Conservation (phyloP, 2,888 invertebrate species). For the Scaptomyza tumidula region DNA sequence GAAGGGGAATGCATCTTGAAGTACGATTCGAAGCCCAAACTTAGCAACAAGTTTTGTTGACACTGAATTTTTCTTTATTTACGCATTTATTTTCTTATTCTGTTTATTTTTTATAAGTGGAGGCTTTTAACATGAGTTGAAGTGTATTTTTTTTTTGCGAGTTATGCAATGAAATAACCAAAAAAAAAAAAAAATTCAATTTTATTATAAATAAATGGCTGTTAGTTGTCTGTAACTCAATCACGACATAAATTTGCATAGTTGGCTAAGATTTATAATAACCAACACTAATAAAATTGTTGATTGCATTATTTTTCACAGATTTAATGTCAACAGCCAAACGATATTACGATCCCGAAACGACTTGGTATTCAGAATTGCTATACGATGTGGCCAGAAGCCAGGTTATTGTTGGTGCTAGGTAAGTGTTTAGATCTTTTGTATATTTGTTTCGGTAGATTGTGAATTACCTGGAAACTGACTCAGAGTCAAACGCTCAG, state of each 20-base stretch:
- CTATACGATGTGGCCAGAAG: conserved; percentile 94
- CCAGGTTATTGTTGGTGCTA: conserved; percentile 95
- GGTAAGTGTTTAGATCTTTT: conserved; percentile 86
- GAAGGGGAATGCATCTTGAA: conserved; percentile 64
- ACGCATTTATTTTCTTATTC: conserved; percentile 34
- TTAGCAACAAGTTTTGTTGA: conserved; percentile 66
- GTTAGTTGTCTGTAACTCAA: not conserved
- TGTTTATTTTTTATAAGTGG: conserved; percentile 27
- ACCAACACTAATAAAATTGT: conserved; percentile 8
- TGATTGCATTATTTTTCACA: conserved; percentile 79
- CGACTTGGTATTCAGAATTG: conserved; percentile 92
- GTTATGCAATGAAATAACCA: conserved; percentile 9
- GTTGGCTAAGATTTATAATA: not conserved
- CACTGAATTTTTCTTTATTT: conserved; percentile 41
- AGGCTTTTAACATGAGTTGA: conserved; percentile 17
- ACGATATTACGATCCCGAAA: conserved; percentile 90
- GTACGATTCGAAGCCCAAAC: conserved; percentile 46
- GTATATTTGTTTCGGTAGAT: conserved; percentile 8
- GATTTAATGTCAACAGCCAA: conserved; percentile 89
- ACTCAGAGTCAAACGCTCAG: conserved; percentile 36
- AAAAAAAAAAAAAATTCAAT: too few species aligned
- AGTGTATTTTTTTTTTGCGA: not conserved
- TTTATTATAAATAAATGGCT: too few species aligned
- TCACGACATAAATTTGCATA: not conserved
- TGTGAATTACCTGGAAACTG: conserved; percentile 36